Evolutionary conservation across 2,888 invertebrate species (phyloP), one percentile per base, ranked within the genome.

Genomic region (Opisthograptis luteolata): DNA sequence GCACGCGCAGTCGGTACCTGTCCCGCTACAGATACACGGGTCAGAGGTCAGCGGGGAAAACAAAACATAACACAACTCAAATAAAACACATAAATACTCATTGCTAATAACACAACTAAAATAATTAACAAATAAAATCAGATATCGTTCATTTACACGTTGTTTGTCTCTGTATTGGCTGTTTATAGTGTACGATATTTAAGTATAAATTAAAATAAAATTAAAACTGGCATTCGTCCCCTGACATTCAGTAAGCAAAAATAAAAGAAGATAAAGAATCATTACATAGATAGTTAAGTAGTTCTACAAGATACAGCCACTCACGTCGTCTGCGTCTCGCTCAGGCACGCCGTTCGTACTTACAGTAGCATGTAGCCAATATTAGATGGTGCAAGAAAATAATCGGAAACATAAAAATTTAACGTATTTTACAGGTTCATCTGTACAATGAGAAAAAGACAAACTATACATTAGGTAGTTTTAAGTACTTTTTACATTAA

Each of bases 1-100:
- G 96, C 89, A 98, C 98, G 92, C 95, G 96, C 92, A 98, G 95
- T 87, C 96, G 96, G 93, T 97, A 98, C 94, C 96, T 96, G 94
- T 97, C 97, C 93, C 97, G 96, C 98, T 98, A 95, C 92, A 92
- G 85, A 94, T 94, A 94, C 93, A 94, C 58, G 93, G 93, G 93
- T 92, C 92, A 92, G 92, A 92, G 93, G 93, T 93, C 93, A 93
- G 92, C 92, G 91, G 92, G 92, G 87, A 86, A 92, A 92, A 92
- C 85, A 91, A 91, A 92, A 92, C 89, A 92, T 83, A 91, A 88
- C 81, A 83, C 82, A 87, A 91, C 90, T 89, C 83, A 91, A 91
- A 88, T 84, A 84, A 83, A 89, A 89, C 89, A 89, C 80, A 86
- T 84, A 87, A 71, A 79, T 84, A 87, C 85, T 84, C 81, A 80